Evolutionary conservation across 2,797 vertebrate species (phyloP).

Genomic region (Myotis planiceps): DNA sequence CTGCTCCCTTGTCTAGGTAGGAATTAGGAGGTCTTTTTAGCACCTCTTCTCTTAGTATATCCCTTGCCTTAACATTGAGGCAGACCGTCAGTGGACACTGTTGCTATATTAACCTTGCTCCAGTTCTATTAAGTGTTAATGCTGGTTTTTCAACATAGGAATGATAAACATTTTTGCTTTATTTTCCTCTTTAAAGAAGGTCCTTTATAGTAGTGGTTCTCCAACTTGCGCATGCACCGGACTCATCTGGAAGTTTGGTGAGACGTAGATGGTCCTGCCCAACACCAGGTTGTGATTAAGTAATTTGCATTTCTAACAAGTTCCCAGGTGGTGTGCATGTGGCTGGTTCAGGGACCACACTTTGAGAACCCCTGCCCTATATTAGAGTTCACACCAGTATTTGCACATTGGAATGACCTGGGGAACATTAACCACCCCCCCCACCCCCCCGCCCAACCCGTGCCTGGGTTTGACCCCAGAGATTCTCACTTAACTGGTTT

Average conservation of each 20-base stretch:
- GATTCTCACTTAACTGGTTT: neutral
- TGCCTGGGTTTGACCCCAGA: neutral
- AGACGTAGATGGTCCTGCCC: neutral
- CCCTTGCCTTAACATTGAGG: neutral
- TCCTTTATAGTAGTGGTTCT: neutral
- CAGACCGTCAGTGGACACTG: neutral
- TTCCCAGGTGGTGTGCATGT: neutral
- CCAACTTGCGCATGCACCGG: neutral
- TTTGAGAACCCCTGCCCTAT: neutral
- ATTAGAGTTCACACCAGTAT: neutral
- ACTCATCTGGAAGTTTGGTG: neutral
- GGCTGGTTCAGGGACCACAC: neutral
- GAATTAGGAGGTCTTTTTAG: neutral
- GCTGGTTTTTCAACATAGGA: neutral
- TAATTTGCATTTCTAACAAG: neutral
- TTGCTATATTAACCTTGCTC: neutral
- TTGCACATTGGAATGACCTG: neutral
- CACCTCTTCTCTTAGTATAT: neutral
- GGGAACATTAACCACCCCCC: neutral
- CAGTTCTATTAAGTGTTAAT: neutral
- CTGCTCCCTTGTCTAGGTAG: neutral
- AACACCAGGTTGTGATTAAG: neutral
- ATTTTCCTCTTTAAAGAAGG: neutral
- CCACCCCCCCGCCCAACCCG: too few relatives aligned
- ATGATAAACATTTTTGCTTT: neutral